Base-by-base conservation (phyloP, 2,888 invertebrate species). In the Trilocha varians region DNA sequence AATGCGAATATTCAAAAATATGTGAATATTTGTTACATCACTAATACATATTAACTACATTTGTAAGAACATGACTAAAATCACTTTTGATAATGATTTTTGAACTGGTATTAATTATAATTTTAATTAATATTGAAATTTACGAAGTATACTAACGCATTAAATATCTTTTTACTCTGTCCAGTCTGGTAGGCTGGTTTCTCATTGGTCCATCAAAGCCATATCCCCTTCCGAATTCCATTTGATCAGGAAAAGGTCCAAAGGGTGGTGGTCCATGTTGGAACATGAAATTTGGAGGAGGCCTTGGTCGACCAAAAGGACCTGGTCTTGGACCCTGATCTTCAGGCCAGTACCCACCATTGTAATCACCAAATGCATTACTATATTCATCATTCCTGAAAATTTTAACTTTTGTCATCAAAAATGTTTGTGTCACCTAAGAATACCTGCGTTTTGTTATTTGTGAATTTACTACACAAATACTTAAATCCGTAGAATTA, bases 301-400 rank as follows among this genome's bases (percentile, higher is more conserved):
- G 49, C 8, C 52, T 51, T 48, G 49, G 57, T 8, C 13, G 11
- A 2, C 35, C 32, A 16, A 36, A 39, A 14, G 44, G 50, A 13
- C 37, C 38, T 34, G 43, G 45, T 0, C 38, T 32, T 8, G 50
- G 48, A 1, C 54, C 50, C 46, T 44, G 54, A 3, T 45, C 49
- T 13, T 42, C 43, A 15, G 64, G 63, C 0, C 68, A 64, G 50
- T 73, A 75, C 5, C 73, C 73, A 13, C 76, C 76, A 16, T 53
- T 59, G 45, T 78, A 76, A 47, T 66, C 50, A 25, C 76, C 76
- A 55, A 66, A 78, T 6, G 77, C 77, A 54, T 70, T 62, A 41
- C 55, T 59, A 41, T 76, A 78, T 6, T 62, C 65, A 16, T 63
- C 50, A 49, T 65, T 63, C 45, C 71, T 71, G 49, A 38, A 57